Conservation (phyloP, 2,888 invertebrate genomes). For the Drosophila austrosaltans region DNA sequence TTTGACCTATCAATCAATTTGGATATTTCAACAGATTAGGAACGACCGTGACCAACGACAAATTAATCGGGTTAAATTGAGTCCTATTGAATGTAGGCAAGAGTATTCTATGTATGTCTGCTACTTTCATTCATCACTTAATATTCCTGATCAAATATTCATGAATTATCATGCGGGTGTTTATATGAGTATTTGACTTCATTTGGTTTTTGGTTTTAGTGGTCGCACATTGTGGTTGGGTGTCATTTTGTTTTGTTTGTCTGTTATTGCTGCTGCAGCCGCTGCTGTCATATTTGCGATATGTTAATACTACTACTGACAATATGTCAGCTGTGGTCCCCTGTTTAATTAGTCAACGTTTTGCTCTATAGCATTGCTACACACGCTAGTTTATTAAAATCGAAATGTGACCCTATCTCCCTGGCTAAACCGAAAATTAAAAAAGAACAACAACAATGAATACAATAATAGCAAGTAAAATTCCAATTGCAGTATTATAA, state of each 20-base stretch:
- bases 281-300: conserved; percentile 56
- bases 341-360: conserved; percentile 71
- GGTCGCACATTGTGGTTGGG: conserved; percentile 54
- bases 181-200: conserved; percentile 40
- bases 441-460: conserved; percentile 25
- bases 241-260: conserved; percentile 10
- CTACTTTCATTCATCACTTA: not conserved
- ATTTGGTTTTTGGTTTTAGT: conserved; percentile 39
- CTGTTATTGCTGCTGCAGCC: conserved; percentile 38
- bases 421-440: not conserved
- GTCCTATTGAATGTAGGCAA: not conserved
- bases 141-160: conserved; percentile 34
- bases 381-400: conserved; percentile 41
- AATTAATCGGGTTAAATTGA: not conserved
- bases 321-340: conserved; percentile 39
- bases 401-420: conserved; percentile 22
- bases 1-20: too few species aligned
- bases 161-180: conserved; percentile 29
- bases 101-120: not conserved
- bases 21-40: too few species aligned
- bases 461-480: conserved; percentile 33
- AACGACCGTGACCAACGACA: not conserved
- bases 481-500: conserved; percentile 25
- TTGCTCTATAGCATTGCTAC: conserved; percentile 53
- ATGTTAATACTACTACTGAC: conserved; percentile 67